Percentiles rank a stretch among this genome's conserved stretches.
Evolutionary conservation across 2,113 vertebrate species (phyloP).

Genomic region (Trogon surrucura): DNA sequence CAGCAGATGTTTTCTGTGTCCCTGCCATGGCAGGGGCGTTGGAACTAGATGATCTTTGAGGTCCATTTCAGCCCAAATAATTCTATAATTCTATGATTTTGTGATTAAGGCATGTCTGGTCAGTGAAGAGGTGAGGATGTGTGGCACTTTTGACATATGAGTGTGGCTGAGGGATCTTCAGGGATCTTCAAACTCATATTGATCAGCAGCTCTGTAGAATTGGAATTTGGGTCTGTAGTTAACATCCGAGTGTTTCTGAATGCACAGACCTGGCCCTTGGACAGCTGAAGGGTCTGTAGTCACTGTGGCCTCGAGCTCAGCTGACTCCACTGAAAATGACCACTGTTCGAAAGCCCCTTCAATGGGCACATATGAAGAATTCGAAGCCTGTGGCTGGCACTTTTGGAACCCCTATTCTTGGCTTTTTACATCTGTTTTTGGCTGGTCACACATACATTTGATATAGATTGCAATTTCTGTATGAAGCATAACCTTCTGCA

Average conservation of each 20-base stretch:
- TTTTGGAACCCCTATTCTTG: not conserved
- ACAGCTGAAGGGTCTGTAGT: not conserved
- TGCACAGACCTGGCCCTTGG: not conserved
- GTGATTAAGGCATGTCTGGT: not conserved
- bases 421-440: not conserved
- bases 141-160: not conserved
- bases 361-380: fast-evolving
- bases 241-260: not conserved
- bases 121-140: not conserved
- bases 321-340: not conserved
- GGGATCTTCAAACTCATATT: not conserved
- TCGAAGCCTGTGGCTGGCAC: not conserved
- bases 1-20: not conserved
- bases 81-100: too few species aligned
- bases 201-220: not conserved
- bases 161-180: not conserved
- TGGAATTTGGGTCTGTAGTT: not conserved
- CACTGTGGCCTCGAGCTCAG: not conserved
- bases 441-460: not conserved
- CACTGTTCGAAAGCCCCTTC: not conserved
- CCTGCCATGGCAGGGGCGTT: too few species aligned
- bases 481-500: not conserved
- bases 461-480: not conserved
- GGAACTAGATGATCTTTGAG: too few species aligned
- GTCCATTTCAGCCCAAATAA: too few species aligned